A percentile compares a stretch with the other conserved stretches of the same genome.
Evolutionary conservation across 1,140 invertebrate genomes (phyloP).

Genomic region (Chironomus striatipennis): DNA sequence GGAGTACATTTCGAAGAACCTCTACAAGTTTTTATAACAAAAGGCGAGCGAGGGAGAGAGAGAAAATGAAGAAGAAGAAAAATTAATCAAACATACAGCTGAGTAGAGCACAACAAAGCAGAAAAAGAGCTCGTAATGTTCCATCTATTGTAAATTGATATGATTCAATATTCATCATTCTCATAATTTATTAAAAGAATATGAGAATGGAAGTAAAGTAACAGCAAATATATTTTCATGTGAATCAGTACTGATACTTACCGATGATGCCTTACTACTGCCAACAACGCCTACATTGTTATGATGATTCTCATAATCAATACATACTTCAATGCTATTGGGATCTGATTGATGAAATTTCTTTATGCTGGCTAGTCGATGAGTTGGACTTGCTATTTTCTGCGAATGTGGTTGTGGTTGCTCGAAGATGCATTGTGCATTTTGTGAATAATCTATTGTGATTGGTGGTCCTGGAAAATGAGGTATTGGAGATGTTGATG

Average conservation of each 20-base stretch:
- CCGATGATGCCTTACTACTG: not conserved
- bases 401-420: not conserved
- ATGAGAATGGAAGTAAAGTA: not conserved
- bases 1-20: too few relatives aligned
- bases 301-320: conserved; percentile 13
- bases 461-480: not conserved
- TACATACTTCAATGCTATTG: not conserved
- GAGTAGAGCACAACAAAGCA: not conserved
- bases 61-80: not conserved
- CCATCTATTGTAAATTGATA: conserved; percentile 12
- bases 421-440: not conserved
- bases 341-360: conserved; percentile 19
- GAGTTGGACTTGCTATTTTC: not conserved
- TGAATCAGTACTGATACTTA: not conserved
- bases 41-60: too few relatives aligned
- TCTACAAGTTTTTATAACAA: too few relatives aligned
- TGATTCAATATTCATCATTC: conserved; percentile 22
- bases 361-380: not conserved
- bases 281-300: not conserved
- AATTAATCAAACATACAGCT: conserved; percentile 3
- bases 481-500: not conserved
- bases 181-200: conserved; percentile 12
- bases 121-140: not conserved
- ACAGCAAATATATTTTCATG: not conserved
- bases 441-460: not conserved